A percentile compares a stretch with the other conserved stretches of the same genome.
phyloP scores from a whole-genome alignment of 2,113 vertebrate species.

The Dendrocopos noguchii region DNA sequence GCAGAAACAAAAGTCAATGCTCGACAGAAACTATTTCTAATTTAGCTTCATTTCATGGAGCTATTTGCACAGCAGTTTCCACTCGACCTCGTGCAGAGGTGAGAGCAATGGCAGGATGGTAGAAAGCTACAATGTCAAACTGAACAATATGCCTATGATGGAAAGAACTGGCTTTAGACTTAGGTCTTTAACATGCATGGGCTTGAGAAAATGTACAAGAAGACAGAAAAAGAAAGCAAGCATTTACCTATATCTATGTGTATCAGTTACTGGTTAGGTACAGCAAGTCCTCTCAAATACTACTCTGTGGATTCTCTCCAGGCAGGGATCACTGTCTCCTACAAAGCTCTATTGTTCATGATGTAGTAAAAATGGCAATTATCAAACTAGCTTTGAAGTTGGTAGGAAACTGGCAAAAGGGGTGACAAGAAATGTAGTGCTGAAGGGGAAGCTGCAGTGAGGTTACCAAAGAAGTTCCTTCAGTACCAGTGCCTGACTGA shows the following conservation, averaged over 20 bases:
- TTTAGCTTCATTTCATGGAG: constrained; percentile 33
- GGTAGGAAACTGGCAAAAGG: neutral
- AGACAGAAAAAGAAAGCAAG: neutral
- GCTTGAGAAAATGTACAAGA: neutral
- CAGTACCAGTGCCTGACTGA: neutral
- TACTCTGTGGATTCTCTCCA: neutral
- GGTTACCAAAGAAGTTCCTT: neutral
- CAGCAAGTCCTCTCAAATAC: neutral
- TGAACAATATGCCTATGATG: neutral
- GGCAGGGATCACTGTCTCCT: neutral
- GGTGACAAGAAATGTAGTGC: neutral
- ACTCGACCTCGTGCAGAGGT: neutral
- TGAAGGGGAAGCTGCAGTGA: neutral
- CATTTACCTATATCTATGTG: neutral
- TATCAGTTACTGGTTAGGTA: neutral
- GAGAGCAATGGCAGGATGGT: neutral
- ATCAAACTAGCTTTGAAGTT: neutral
- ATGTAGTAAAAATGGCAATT: neutral
- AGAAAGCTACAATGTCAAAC: neutral
- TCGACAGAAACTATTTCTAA: constrained; percentile 6
- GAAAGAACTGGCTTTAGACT: neutral
- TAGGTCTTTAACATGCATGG: rapidly evolving
- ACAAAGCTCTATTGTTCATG: neutral
- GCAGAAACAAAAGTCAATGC: neutral
- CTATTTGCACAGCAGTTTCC: constrained; percentile 38